Evolutionary conservation across 1,140 invertebrate genomes (phyloP).

Genomic region (Procambarus virginalis): DNA sequence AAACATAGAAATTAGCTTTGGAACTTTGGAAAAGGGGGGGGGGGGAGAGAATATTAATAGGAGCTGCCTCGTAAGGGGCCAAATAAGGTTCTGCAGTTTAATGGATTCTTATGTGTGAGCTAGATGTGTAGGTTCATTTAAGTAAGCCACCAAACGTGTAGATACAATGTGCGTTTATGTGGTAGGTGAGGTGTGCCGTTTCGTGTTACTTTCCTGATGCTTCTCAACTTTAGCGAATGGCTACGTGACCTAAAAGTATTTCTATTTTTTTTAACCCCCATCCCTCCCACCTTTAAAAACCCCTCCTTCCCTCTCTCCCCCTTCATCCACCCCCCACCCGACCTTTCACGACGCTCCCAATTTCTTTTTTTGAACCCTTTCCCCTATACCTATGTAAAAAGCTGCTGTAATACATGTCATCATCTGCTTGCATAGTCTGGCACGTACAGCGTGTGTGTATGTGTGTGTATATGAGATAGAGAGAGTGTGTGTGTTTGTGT

Average conservation of each 20-base stretch:
- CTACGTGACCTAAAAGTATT: conserved; percentile 9
- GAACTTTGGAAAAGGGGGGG: no score
- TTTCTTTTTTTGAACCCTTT: conserved; percentile 8
- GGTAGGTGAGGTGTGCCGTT: conserved; percentile 39
- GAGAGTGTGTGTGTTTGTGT: no score
- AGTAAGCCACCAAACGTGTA: neutral
- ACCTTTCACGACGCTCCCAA: neutral
- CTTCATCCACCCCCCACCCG: no score
- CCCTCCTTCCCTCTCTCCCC: no score
- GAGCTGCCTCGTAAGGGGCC: no score
- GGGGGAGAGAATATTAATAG: no score
- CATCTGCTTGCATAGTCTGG: conserved; percentile 30
- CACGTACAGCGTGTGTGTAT: neutral
- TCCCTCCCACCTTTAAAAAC: no score
- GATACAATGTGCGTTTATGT: neutral
- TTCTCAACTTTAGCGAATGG: conserved; percentile 40
- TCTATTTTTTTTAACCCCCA: neutral
- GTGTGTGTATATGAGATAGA: no score
- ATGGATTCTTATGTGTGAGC: no score
- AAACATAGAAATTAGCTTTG: no score
- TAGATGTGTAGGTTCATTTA: no score
- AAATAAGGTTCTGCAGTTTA: no score
- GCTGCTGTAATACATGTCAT: conserved; percentile 34
- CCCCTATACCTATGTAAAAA: conserved; percentile 4
- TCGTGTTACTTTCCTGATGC: conserved; percentile 34